phyloP scores from a whole-genome alignment of 2,113 vertebrate genomes.

The Siphamia tubifer region DNA sequence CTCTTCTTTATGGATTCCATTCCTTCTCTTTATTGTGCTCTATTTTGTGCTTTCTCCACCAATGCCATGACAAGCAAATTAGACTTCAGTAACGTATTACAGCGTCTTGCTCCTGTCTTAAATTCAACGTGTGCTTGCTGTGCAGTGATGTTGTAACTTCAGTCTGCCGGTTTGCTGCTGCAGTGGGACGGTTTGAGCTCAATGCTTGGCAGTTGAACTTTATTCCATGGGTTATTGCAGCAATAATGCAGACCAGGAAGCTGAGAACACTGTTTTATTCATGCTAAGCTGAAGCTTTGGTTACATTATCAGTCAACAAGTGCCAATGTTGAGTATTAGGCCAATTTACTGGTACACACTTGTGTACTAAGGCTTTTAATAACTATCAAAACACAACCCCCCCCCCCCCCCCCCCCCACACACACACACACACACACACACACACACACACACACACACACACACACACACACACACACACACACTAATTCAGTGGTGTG shows the following conservation, averaged over 20 bases:
- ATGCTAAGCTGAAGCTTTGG: conserved; percentile 37
- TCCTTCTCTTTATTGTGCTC: conserved; percentile 52
- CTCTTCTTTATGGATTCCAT: conserved; percentile 51
- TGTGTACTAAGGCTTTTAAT: conserved; percentile 49
- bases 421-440: no score
- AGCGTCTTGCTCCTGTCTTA: not conserved
- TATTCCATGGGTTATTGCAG: conserved; percentile 58
- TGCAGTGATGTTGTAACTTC: conserved; percentile 30
- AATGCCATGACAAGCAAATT: conserved; percentile 50
- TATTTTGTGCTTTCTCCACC: conserved; percentile 39
- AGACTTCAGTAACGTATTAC: conserved; percentile 51
- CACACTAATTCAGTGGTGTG: conserved; percentile 32
- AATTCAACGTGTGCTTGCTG: not conserved
- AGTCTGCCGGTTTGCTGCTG: conserved; percentile 39
- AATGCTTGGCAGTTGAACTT: conserved; percentile 49
- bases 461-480: no score
- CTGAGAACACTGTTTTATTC: conserved; percentile 41
- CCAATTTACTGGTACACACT: conserved; percentile 56
- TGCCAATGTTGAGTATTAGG: conserved; percentile 46
- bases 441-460: no score
- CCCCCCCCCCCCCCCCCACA: no score
- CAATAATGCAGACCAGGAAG: conserved; percentile 63
- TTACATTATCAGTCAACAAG: conserved; percentile 52
- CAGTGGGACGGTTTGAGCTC: conserved; percentile 43
- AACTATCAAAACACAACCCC: conserved; percentile 52